Evolutionary conservation across 2,797 vertebrate genomes (phyloP).

Genomic region (Arctocebus calabarensis): DNA sequence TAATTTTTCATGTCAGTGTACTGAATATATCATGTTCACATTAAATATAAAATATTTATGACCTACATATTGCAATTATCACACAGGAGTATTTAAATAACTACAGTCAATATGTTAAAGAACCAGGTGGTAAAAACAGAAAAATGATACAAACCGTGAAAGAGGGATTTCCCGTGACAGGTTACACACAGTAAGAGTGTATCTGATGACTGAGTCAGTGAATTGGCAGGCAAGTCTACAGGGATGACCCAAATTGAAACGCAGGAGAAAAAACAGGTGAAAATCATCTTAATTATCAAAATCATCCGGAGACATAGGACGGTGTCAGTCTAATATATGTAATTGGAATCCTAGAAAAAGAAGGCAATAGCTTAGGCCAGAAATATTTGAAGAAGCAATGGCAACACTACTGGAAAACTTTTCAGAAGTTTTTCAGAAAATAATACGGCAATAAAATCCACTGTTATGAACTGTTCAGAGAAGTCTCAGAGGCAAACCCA

Average conservation of each 20-base stretch:
- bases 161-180: not conserved
- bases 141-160: not conserved
- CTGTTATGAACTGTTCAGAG: not conserved
- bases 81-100: not conserved
- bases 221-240: not conserved
- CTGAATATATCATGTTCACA: not conserved
- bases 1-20: not conserved
- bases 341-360: not conserved
- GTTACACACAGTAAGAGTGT: not conserved
- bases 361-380: not conserved
- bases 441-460: not conserved
- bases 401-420: no score
- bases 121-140: not conserved
- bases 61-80: not conserved
- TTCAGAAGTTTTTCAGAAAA: not conserved
- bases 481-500: not conserved
- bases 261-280: not conserved
- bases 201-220: not conserved
- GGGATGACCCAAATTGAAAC: not conserved
- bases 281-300: not conserved
- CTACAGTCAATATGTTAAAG: not conserved
- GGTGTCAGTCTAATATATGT: not conserved
- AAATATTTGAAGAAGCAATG: conserved; percentile 20
- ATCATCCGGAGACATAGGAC: not conserved
- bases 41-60: conserved; percentile 14